A percentile compares a stretch with the other conserved stretches of the same genome.
These are phyloP conservation scores for Neogobius melanostomus DNA, from an alignment of 2,113 vertebrate species.

Conservation along the genomic window DNA sequence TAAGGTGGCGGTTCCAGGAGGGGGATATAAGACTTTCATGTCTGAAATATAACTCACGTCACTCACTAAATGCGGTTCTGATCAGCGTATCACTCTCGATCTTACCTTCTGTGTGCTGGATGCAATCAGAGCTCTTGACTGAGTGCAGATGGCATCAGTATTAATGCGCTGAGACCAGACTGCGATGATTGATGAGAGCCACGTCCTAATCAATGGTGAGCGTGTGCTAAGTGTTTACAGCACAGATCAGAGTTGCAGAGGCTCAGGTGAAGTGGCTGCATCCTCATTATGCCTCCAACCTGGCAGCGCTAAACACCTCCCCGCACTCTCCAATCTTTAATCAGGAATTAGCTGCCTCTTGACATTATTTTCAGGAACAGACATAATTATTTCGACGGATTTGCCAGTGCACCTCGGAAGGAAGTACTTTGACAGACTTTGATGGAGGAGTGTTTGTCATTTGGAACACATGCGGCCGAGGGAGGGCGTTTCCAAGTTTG, in stretches of 20 bases:
- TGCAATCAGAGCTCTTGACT: slow-evolving; percentile 71
- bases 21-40: no score
- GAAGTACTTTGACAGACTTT: slow-evolving; percentile 39
- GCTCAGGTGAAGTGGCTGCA: slow-evolving; percentile 72
- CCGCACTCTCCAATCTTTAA: slow-evolving; percentile 69
- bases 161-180: slow-evolving; percentile 69
- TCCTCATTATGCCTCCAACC: slow-evolving; percentile 68
- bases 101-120: slow-evolving; percentile 48
- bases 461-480: background rate
- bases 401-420: slow-evolving; percentile 3
- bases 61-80: slow-evolving; percentile 42
- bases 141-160: slow-evolving; percentile 79
- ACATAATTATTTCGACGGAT: slow-evolving; percentile 35
- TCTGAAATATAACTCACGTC: slow-evolving; percentile 38
- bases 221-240: slow-evolving; percentile 78
- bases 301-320: slow-evolving; percentile 62
- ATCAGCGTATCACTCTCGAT: slow-evolving; percentile 49
- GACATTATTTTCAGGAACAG: slow-evolving; percentile 61
- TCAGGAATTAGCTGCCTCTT: slow-evolving; percentile 69
- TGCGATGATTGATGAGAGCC: slow-evolving; percentile 78
- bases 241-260: slow-evolving; percentile 69
- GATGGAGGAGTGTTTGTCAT: slow-evolving; percentile 25
- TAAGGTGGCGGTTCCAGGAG: no score
- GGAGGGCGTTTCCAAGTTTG: slow-evolving; percentile 33
- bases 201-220: slow-evolving; percentile 77